Conservation (phyloP, 2,797 vertebrate genomes). For the Pristis pectinata region DNA sequence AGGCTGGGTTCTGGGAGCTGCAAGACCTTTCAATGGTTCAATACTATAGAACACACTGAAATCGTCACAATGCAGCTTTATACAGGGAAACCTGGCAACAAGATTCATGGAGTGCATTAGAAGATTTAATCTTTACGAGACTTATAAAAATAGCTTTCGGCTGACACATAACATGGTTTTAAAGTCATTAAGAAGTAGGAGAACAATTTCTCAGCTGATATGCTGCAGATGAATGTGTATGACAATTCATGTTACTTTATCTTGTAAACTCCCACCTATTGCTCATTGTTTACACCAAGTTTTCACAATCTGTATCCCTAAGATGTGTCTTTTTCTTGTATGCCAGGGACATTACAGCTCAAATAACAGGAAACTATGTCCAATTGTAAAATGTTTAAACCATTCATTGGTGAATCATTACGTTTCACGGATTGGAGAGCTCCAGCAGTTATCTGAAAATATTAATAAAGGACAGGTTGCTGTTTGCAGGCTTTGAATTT, state of each 20-base stretch:
- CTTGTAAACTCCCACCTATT: neutral
- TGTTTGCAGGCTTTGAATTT: neutral
- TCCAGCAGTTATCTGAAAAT: neutral
- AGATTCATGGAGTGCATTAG: too few relatives aligned
- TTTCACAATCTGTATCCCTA: neutral
- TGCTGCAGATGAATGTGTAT: neutral
- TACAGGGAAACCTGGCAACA: too few relatives aligned
- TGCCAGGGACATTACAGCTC: neutral
- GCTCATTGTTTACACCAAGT: neutral
- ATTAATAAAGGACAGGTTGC: neutral
- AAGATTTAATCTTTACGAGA: too few relatives aligned
- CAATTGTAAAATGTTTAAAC: neutral
- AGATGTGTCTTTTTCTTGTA: neutral
- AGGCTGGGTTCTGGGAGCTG: too few relatives aligned
- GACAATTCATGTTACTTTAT: neutral
- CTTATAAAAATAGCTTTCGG: too few relatives aligned
- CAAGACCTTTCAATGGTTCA: too few relatives aligned
- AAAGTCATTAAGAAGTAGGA: too few relatives aligned
- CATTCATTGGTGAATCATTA: neutral
- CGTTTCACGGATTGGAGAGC: neutral
- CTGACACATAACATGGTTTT: too few relatives aligned
- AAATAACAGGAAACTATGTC: neutral
- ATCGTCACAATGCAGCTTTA: too few relatives aligned
- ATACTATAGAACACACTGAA: too few relatives aligned
- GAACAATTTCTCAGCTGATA: neutral